Evolutionary conservation across 2,113 vertebrate genomes (phyloP).

Genomic region (Ciconia stormi): DNA sequence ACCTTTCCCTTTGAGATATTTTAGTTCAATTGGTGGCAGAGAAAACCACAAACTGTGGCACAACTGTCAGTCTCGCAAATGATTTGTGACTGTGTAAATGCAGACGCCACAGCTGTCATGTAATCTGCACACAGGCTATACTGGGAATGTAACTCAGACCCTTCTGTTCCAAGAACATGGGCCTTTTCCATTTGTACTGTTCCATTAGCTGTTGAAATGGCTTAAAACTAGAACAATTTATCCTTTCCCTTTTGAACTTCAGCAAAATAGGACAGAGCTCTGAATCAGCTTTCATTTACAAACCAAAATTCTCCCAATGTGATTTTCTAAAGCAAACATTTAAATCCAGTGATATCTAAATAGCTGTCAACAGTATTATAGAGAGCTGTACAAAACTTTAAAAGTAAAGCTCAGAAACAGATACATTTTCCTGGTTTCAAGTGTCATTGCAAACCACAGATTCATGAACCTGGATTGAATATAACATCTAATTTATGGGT

Average conservation of each 20-base stretch:
- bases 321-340: conserved; percentile 62
- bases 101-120: conserved; percentile 37
- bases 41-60: conserved; percentile 67
- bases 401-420: conserved; percentile 47
- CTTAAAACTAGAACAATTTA: conserved; percentile 57
- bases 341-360: conserved; percentile 56
- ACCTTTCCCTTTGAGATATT: conserved; percentile 64
- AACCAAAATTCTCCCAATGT: conserved; percentile 50
- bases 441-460: conserved; percentile 48
- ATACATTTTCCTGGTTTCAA: conserved; percentile 46
- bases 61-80: conserved; percentile 50
- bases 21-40: conserved; percentile 61
- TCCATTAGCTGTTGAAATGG: conserved; percentile 37
- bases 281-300: conserved; percentile 35
- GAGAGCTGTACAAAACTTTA: conserved; percentile 21
- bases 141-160: conserved; percentile 27
- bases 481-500: conserved; percentile 48
- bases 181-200: conserved; percentile 34
- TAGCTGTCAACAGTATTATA: conserved; percentile 29
- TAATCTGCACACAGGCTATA: conserved; percentile 29
- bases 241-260: conserved; percentile 50
- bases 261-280: conserved; percentile 26
- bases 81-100: conserved; percentile 58
- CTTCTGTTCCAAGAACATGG: conserved; percentile 1
- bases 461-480: conserved; percentile 22